Base-by-base conservation (phyloP, 2,888 invertebrate species). In the Pristionchus maxplancki region DNA sequence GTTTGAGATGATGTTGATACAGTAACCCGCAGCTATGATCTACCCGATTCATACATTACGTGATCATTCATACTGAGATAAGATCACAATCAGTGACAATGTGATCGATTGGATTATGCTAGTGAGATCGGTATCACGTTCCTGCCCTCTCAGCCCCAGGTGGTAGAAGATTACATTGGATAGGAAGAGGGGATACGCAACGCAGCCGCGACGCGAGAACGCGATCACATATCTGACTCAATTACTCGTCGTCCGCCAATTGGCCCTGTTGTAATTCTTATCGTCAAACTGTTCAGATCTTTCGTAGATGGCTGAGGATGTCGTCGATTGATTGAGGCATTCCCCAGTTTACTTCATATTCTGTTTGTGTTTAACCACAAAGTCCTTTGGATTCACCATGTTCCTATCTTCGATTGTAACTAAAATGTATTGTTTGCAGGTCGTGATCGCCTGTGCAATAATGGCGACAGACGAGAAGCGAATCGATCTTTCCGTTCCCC, bases 401-500 rank as follows among this genome's bases (percentile, higher is more conserved):
- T n/a, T n/a, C n/a, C n/a, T n/a, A n/a, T n/a, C n/a, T n/a, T n/a
- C 64, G 5, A 5, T 28, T 64, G 64, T 24, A 64, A 11, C 28
- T n/a, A 24, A n/a, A 64, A n/a, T 28, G 24, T 28, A 28, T 74
- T n/a, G n/a, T n/a, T n/a, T 1, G 11, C 13, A 17, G n/a, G 9
- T 28, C 1, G 34, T 8, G 0, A 58, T 17, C 28, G n/a, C 6
- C 62, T 37, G 37, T 24, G n/a, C 9, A 37, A 28, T n/a, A 15
- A 78, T 78, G 78, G 78, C 15, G 40, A 11, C 15, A 5, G 67
- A 34, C 13, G 67, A 67, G 34, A 67, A 78, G 20, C 74, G 89
- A 40, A 89, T 92, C 67, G 91, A 92, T 64, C 90, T 91, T 28
- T 91, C 91, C 71, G 83, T 82, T 28, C 91, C 92, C 28, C 67